Evolutionary conservation across 1,140 invertebrate species (phyloP), one percentile per base, ranked within the genome.

Genomic region (Campoletis sonorensis): DNA sequence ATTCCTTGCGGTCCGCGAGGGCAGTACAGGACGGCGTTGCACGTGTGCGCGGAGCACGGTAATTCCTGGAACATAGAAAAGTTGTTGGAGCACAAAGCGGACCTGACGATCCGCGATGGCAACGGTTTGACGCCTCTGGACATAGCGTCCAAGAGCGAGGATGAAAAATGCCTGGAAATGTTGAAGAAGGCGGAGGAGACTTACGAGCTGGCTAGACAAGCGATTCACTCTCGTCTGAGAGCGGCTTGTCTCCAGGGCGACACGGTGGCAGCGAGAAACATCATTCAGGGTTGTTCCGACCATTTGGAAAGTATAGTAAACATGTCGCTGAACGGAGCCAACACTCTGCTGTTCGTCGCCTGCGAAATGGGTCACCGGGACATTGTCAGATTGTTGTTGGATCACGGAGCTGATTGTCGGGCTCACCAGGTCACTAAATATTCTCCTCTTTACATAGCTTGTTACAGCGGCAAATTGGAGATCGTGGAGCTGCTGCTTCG

Each of bases 361-460:
- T 95, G 95, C 87, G 97, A 98, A 91, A 94, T 95, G 81, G 98
- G 98, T 0, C 95, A 96, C 82, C 94, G 95, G 70, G 95, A 96
- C 68, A 95, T 98, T 26, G 97, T 98, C 0, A 92, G 95, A 73
- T 90, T 96, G 7, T 92, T 99, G 30, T 87, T 99, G 45, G 95
- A 96, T 16, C 92, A 95, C 79, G 96, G 96, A 13, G 97, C 97
- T 0, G 97, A 98, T 92, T 96, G 96, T 13, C 93, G 97, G 51
- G 95, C 95, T 49, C 97, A 99, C 92, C 95, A 96, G 10, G 95
- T 97, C 10, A 98, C 97, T 0, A 96, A 97, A 86, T 98, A 99
- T 89, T 97, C 97, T 8, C 97, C 98, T 0, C 92, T 99, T 0
- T 98, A 99, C 90, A 96, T 98, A 72, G 97, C 98, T 10, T 96